Percentiles rank a stretch among this genome's conserved stretches.
phyloP scores from a whole-genome alignment of 2,113 vertebrate genomes.

The Fulica atra region DNA sequence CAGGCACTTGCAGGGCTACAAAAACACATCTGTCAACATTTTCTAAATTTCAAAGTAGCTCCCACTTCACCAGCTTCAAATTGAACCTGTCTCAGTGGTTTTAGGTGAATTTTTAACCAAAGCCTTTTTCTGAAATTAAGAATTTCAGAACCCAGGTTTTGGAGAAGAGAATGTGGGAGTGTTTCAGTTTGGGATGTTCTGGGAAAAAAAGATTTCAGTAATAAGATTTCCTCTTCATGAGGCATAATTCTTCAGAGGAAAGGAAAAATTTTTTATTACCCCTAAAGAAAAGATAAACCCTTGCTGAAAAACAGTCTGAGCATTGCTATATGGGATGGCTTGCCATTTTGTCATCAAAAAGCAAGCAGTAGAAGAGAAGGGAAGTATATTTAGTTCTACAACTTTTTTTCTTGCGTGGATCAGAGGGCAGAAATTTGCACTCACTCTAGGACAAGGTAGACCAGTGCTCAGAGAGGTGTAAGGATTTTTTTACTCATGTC shows the following conservation, averaged over 20 bases:
- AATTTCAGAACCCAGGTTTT: neutral
- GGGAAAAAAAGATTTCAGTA: neutral
- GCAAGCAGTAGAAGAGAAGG: neutral
- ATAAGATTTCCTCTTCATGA: neutral
- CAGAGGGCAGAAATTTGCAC: neutral
- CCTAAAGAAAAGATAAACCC: neutral
- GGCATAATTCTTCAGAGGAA: neutral
- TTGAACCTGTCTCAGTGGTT: neutral
- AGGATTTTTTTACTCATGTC: neutral
- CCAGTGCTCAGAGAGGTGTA: neutral
- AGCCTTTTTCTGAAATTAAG: neutral
- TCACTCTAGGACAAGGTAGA: neutral
- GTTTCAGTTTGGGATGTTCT: neutral
- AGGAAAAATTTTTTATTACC: neutral
- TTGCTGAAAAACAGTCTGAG: neutral
- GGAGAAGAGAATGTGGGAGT: neutral
- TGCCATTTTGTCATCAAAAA: neutral
- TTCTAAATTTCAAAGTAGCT: neutral
- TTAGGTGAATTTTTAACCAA: neutral
- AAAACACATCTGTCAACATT: rapidly evolving
- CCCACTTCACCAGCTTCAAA: neutral
- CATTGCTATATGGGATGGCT: neutral
- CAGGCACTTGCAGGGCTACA: neutral
- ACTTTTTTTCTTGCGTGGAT: neutral
- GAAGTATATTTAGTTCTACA: neutral